Conservation (phyloP, 1,140 invertebrate genomes). For the Drosophila willistoni region DNA sequence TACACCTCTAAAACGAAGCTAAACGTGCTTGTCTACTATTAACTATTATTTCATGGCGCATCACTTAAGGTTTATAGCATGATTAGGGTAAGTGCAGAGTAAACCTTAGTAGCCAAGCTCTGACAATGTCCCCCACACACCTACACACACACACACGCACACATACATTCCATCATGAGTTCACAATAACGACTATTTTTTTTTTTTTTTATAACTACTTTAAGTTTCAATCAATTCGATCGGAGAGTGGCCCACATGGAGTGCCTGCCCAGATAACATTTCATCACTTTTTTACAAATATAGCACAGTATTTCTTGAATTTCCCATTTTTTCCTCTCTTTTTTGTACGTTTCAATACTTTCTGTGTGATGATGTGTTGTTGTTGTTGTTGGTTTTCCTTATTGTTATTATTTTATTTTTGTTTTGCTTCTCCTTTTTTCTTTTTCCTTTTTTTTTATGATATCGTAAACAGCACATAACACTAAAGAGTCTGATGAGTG, state of each 20-base stretch:
- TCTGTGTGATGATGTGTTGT: background rate
- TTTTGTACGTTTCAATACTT: background rate
- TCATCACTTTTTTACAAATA: background rate
- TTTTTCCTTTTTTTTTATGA: slow-evolving; percentile 31
- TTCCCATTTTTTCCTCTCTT: background rate
- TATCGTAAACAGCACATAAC: slow-evolving; percentile 61
- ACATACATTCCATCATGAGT: too few relatives aligned
- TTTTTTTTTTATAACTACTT: too few relatives aligned
- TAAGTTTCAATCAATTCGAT: slow-evolving; percentile 14
- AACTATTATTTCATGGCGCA: too few relatives aligned
- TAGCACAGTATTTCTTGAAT: background rate
- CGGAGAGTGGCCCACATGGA: background rate
- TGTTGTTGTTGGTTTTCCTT: background rate
- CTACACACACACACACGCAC: too few relatives aligned
- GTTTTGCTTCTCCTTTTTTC: background rate
- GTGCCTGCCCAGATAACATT: background rate
- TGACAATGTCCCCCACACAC: too few relatives aligned
- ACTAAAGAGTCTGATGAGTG: slow-evolving; percentile 44
- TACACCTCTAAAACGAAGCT: too few relatives aligned
- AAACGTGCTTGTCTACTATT: too few relatives aligned
- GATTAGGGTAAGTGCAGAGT: too few relatives aligned
- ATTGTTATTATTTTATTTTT: slow-evolving; percentile 8
- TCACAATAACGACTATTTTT: too few relatives aligned
- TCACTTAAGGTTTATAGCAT: too few relatives aligned
- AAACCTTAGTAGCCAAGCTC: too few relatives aligned